Base-by-base conservation (phyloP, 1,140 invertebrate genomes). In the Zaprionus davidi region DNA sequence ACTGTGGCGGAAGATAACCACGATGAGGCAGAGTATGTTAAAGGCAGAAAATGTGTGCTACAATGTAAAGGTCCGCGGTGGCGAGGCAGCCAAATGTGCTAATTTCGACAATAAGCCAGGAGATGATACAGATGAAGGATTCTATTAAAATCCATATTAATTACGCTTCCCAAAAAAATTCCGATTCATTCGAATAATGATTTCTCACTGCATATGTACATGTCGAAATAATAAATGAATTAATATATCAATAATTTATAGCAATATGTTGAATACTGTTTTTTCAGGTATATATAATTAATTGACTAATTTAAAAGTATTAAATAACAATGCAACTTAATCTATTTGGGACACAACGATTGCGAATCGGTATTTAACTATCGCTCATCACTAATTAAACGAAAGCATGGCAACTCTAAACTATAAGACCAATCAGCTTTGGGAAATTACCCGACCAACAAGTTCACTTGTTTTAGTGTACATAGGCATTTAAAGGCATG, bases 1-100 rank as follows among this genome's bases (percentile, higher is more conserved):
- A 84, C 92, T 98, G 26, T 93, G 93, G 58, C 94, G 95, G n/a
- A 98, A 98, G 93, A 87, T 96, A 26, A 93, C 93, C 17, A 95
- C 95, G 2, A 93, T 97, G 36, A 94, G 94, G 46, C 95, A 96
- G 80, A 97, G 96, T 90, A 93, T 98, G 28, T 79, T 93, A 2
- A 98, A 98, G 93, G 96, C 97, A 79, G 97, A 98, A 93, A 95
- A 95, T 58, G 97, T 97, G 1, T 97, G 97, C 92, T 98, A 98
- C 79, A 96, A 96, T 13, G 94, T 98, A 5, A 95, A 95, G 78
- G 95, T 98, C 0, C 94, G 97, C 20, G 97, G 97, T 1, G 96
- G 95, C 2, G 97, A 98, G 82, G 95, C 96, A 70, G 95, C 96
- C 6, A 94, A 95, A 77, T 92, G 91, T 1, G 71, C 91, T 17